Percentiles rank a stretch among this genome's conserved stretches.
phyloP scores from a whole-genome alignment of 1,140 invertebrate species.

The Drosophila asahinai region DNA sequence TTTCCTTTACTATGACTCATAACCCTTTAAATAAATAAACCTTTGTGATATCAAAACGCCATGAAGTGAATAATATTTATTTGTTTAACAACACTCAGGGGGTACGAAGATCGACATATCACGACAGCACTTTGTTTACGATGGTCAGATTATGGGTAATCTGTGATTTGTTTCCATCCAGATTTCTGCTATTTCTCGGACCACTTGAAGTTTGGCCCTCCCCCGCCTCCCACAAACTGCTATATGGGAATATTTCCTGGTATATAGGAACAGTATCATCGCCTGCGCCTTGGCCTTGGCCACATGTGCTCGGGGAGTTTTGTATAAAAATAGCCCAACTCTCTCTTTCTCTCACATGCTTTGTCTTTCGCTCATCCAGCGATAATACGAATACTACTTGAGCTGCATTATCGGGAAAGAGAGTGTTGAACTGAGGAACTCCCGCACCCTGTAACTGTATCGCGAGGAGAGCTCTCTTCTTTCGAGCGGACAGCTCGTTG shows the following conservation, averaged over 20 bases:
- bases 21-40: no score
- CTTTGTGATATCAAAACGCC: no score
- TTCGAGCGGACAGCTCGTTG: constrained; percentile 20
- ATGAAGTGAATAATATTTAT: no score
- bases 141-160: constrained; percentile 16
- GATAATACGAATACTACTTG: constrained; percentile 34
- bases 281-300: constrained; percentile 31
- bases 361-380: constrained; percentile 3
- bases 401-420: constrained; percentile 27
- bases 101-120: constrained; percentile 6
- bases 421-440: constrained; percentile 3
- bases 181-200: constrained; percentile 17
- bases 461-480: constrained; percentile 26
- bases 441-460: constrained; percentile 20
- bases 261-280: constrained; percentile 6
- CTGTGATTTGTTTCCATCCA: constrained; percentile 41
- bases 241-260: background rate
- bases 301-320: constrained; percentile 33
- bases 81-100: background rate
- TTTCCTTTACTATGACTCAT: no score
- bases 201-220: constrained; percentile 30
- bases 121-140: constrained; percentile 24
- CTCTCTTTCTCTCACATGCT: background rate
- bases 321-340: constrained; percentile 56
- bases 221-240: background rate